These are phyloP conservation scores for Microctenopoma stevenorrisi DNA, from an alignment of 2,797 vertebrate species.

Conservation along the genomic window DNA sequence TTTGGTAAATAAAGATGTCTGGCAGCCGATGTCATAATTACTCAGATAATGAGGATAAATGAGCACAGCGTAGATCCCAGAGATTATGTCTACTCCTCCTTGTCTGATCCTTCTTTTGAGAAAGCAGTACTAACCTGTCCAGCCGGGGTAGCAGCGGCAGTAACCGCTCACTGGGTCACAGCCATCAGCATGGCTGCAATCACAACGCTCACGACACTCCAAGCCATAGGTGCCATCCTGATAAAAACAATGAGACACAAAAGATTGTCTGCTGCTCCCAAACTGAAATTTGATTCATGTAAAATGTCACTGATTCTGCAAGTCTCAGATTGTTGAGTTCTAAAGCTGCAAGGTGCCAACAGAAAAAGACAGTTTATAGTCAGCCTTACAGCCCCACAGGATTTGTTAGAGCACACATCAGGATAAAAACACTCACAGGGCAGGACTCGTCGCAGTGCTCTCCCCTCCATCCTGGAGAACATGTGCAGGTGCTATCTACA, in stretches of 20 bases:
- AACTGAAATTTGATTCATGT: no score
- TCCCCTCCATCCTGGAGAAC: slow-evolving; percentile 93
- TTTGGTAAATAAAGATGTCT: slow-evolving; percentile 21
- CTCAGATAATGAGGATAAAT: slow-evolving; percentile 5
- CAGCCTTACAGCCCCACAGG: not conserved
- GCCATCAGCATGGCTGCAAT: slow-evolving; percentile 93
- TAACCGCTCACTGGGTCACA: slow-evolving; percentile 93
- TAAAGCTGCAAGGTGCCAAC: no score
- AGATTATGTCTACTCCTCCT: slow-evolving; percentile 3
- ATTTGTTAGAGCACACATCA: not conserved
- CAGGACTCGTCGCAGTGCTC: slow-evolving; percentile 90
- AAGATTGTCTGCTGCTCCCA: not conserved
- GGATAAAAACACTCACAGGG: slow-evolving; percentile 84
- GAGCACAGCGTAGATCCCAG: not conserved
- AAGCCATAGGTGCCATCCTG: slow-evolving; percentile 95
- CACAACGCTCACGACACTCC: slow-evolving; percentile 92
- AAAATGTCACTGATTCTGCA: no score
- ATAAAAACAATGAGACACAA: slow-evolving; percentile 4
- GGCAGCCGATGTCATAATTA: slow-evolving; percentile 17
- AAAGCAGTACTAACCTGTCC: slow-evolving; percentile 90
- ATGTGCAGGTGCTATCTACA: slow-evolving; percentile 89
- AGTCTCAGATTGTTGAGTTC: no score
- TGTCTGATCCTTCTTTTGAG: not conserved
- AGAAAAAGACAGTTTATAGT: no score
- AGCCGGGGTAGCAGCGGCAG: slow-evolving; percentile 95